Evolutionary conservation across 2,113 vertebrate species (phyloP), one percentile per base, ranked within the genome.

Genomic region (Alces alces): DNA sequence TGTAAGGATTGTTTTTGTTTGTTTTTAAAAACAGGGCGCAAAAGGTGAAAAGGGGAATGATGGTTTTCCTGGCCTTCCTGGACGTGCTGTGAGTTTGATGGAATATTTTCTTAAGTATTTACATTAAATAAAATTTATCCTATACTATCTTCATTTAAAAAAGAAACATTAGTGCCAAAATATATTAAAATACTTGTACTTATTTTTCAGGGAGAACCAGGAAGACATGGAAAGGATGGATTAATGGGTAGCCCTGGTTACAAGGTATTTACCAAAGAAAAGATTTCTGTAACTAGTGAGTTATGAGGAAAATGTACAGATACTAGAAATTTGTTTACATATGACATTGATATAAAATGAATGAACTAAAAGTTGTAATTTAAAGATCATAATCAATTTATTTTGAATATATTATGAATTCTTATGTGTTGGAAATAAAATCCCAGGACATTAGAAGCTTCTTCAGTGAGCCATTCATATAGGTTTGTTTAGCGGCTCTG

Each of bases 161-260:
- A 57, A 43, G 85, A 86, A 66, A 94, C 66, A 47, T 28, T 95
- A 92, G 6, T 43, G 6, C 0, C 79, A 43, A 98, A 91, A 93
- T 85, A 33, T 84, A 30, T 66, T 95, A 82, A 89, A 88, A 73
- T 12, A 88, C 7, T 33, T 97, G 6, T 23, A 3, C 96, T 97
- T 94, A 88, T 88, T 3, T 3, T 98, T 98, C 96, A 99, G 99
- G 99, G 99, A 83, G 98, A 98, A 84, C 98, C 99, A 97, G 99
- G 99, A 89, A 99, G 98, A 98, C 98, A 98, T 91, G 99, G 99
- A 91, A 99, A 99, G 66, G 99, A 99, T 98, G 99, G 99, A 86
- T 95, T 98, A 98, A 99, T 99, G 0, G 99, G 99, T 95, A 99
- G 64, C 92, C 98, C 98, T 97, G 99, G 99, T 97, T 98, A 99